phyloP scores from a whole-genome alignment of 2,888 invertebrate genomes.

The Dolichomitus sp. region DNA sequence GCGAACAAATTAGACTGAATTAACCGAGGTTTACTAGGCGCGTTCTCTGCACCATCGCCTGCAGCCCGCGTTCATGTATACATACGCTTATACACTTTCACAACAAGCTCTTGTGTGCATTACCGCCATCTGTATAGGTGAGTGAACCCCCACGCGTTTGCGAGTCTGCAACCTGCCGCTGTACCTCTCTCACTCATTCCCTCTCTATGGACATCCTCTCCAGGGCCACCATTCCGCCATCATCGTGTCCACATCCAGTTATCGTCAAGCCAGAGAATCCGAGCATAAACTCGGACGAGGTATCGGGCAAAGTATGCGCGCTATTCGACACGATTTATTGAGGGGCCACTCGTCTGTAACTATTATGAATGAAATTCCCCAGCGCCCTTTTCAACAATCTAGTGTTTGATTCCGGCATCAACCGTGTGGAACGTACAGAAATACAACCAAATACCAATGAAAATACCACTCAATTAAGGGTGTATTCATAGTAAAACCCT shows the following conservation, averaged over 20 bases:
- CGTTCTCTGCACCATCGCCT: slow-evolving; percentile 37
- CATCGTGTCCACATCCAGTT: slow-evolving; percentile 42
- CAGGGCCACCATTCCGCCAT: slow-evolving; percentile 40
- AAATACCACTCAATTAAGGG: slow-evolving; percentile 54
- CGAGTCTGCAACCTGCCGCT: slow-evolving; percentile 28
- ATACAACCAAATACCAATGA: slow-evolving; percentile 8
- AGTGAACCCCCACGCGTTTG: slow-evolving; percentile 67
- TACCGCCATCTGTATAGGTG: slow-evolving; percentile 61
- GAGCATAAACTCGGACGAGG: slow-evolving; percentile 5
- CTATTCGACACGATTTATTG: slow-evolving; percentile 66
- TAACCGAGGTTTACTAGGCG: slow-evolving; percentile 79
- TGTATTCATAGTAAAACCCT: neutral
- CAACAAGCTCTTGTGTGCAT: slow-evolving; percentile 6
- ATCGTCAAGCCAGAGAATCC: slow-evolving; percentile 25
- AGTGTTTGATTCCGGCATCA: slow-evolving; percentile 26
- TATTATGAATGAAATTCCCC: slow-evolving; percentile 50
- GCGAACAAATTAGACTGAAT: slow-evolving; percentile 84
- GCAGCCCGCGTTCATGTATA: slow-evolving; percentile 4
- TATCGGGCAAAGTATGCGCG: slow-evolving; percentile 63
- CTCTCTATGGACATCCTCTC: slow-evolving; percentile 46
- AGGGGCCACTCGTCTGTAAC: slow-evolving; percentile 37
- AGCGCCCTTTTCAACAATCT: slow-evolving; percentile 41
- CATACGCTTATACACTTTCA: slow-evolving; percentile 8
- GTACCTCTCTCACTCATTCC: slow-evolving; percentile 50
- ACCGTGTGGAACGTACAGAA: neutral